phyloP scores from a whole-genome alignment of 2,113 vertebrate species.

The Cervus canadensis region DNA sequence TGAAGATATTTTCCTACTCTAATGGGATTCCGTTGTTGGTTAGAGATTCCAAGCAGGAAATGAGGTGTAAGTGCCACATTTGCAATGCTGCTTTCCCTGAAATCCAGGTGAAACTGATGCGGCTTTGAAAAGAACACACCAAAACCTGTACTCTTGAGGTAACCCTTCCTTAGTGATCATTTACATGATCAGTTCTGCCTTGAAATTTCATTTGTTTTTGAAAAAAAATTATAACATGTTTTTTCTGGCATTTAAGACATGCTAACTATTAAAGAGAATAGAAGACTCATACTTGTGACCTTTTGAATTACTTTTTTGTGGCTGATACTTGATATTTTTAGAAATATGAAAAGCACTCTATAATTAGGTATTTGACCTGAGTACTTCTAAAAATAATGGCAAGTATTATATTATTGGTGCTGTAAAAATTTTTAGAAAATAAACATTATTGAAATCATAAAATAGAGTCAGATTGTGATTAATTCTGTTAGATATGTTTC shows the following conservation, averaged over 20 bases:
- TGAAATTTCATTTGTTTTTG: slow-evolving; percentile 67
- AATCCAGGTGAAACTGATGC: slow-evolving; percentile 6
- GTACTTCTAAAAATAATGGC: neutral
- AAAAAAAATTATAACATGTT: neutral
- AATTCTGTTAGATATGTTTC: neutral
- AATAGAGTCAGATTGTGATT: slow-evolving; percentile 14
- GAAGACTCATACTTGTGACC: neutral
- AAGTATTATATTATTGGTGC: neutral
- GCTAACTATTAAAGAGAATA: neutral
- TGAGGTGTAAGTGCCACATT: neutral
- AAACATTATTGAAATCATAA: slow-evolving; percentile 24
- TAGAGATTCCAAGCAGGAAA: neutral
- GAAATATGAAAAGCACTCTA: neutral
- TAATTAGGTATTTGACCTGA: slow-evolving; percentile 5
- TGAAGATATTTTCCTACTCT: neutral
- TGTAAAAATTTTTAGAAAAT: neutral
- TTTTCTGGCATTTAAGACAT: slow-evolving; percentile 18
- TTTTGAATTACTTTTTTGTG: neutral
- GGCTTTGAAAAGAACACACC: neutral
- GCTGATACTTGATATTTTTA: slow-evolving; percentile 41
- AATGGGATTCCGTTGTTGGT: slow-evolving; percentile 19
- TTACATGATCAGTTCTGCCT: slow-evolving; percentile 67
- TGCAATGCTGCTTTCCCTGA: neutral
- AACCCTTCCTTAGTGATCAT: slow-evolving; percentile 63
- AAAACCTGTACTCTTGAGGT: slow-evolving; percentile 55